phyloP scores from a whole-genome alignment of 2,113 vertebrate genomes.

The Dascyllus trimaculatus region DNA sequence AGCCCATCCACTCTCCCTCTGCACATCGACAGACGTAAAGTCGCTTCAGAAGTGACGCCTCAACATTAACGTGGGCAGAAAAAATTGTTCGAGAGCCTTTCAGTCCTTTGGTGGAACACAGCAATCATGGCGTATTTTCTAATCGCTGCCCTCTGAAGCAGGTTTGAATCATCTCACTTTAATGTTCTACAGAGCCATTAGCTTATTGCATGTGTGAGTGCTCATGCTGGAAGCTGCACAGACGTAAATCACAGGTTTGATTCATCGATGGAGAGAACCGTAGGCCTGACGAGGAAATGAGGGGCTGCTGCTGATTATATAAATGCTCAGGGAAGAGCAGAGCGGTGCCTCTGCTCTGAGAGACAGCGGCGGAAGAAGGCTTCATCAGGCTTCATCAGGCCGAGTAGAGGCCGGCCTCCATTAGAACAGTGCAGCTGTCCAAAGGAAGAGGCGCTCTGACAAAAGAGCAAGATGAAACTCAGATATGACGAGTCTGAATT shows the following conservation, averaged over 20 bases:
- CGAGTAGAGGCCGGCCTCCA: background rate
- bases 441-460: too few relatives aligned
- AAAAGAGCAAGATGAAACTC: too few relatives aligned
- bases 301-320: background rate
- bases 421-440: too few relatives aligned
- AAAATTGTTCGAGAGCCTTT: background rate
- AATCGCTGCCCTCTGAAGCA: background rate
- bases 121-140: slow-evolving; percentile 38
- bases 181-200: slow-evolving; percentile 29
- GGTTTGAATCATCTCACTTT: slow-evolving; percentile 12
- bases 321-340: background rate
- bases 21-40: slow-evolving; percentile 8
- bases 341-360: background rate
- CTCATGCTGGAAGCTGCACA: background rate
- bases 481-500: too few relatives aligned
- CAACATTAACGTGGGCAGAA: slow-evolving; percentile 15
- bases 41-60: slow-evolving; percentile 13
- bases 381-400: background rate
- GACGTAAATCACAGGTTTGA: slow-evolving; percentile 21
- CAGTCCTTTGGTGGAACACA: slow-evolving; percentile 7
- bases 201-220: background rate
- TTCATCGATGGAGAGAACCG: background rate
- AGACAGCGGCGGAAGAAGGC: too few relatives aligned
- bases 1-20: background rate
- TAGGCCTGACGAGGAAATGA: background rate